Evolutionary conservation across 2,113 vertebrate species (phyloP).

Genomic region (Nanorana parkeri): DNA sequence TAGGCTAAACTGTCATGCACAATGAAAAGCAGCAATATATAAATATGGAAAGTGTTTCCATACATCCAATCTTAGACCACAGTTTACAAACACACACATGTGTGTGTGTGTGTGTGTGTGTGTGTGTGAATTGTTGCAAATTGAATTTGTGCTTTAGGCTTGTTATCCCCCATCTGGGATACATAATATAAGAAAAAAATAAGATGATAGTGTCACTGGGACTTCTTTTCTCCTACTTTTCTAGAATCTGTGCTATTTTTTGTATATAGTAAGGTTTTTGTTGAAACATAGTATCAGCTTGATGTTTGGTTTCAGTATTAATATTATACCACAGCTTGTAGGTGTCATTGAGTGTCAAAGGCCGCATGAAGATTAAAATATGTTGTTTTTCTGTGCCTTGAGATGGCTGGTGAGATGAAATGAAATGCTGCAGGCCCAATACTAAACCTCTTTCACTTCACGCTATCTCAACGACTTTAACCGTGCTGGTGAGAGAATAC

Average conservation of each 20-base stretch:
- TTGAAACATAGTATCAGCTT: constrained; percentile 59
- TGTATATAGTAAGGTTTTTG: constrained; percentile 65
- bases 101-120: no score
- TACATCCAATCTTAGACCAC: no score
- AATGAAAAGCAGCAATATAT: no score
- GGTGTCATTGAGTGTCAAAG: constrained; percentile 66
- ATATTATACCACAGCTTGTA: constrained; percentile 63
- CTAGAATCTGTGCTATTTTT: constrained; percentile 58
- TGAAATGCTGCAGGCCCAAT: constrained; percentile 3
- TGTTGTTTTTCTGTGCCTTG: constrained; percentile 47
- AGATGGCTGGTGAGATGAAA: not conserved
- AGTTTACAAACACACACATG: no score
- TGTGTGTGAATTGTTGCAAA: no score
- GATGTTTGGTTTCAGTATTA: constrained; percentile 80
- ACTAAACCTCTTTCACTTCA: constrained; percentile 3
- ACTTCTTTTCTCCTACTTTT: not conserved
- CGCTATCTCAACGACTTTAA: not conserved
- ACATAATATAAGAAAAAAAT: no score
- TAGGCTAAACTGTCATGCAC: no score
- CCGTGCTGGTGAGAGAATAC: no score
- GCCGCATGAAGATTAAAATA: constrained; percentile 58
- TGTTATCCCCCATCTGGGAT: no score
- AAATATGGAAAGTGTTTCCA: no score
- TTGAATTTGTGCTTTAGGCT: no score
- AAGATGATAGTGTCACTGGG: no score